Evolutionary conservation across 1,140 invertebrate species (phyloP), one percentile per base, ranked within the genome.

Genomic region (Ooceraea biroi): DNA sequence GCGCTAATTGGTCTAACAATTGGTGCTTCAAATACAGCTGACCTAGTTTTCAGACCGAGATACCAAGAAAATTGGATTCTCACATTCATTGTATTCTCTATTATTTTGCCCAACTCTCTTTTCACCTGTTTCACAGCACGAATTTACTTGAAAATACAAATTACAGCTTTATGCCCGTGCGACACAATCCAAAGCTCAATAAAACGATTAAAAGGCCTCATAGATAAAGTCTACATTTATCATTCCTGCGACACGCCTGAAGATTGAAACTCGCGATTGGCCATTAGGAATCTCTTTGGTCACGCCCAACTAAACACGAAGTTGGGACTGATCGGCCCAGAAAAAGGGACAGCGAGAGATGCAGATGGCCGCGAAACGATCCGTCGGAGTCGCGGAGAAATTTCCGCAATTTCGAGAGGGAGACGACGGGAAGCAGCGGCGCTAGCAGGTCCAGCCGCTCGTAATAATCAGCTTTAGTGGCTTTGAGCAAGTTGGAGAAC

Each of bases 351-450:
- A 7, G 36, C 36, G 36, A 36, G 36, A 36, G 36, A 7, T 2
- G 36, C 36, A 44, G 41, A 11, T 19, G 52, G 11, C 12, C 5
- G 50, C 5, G 22, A 8, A 30, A n/a, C 14, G 25, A 22, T 44
- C 27, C 44, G 19, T 30, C 46, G 41, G 55, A 71, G 82, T 80
- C 71, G 82, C 44, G 71, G 14, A 68, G 78, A 87, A 78, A 83
- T 69, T 82, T 12, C 19, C 36, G 61, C 30, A 82, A 82, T 72
- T 82, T 72, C 44, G 69, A 61, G 36, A 27, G 55, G 27, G 58
- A 72, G 1, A 12, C 11, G 36, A 11, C 50, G 58, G 63, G 76
- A 72, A 72, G 41, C 25, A 25, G 11, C 30, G 36, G 48, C 48
- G 22, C 50, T 73, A 48, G 41, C 14, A 36, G 30, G 46, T 61